A percentile compares a stretch with the other conserved stretches of the same genome.
Conservation (phyloP, 2,888 invertebrate species). For the Pristionchus japonicus region DNA sequence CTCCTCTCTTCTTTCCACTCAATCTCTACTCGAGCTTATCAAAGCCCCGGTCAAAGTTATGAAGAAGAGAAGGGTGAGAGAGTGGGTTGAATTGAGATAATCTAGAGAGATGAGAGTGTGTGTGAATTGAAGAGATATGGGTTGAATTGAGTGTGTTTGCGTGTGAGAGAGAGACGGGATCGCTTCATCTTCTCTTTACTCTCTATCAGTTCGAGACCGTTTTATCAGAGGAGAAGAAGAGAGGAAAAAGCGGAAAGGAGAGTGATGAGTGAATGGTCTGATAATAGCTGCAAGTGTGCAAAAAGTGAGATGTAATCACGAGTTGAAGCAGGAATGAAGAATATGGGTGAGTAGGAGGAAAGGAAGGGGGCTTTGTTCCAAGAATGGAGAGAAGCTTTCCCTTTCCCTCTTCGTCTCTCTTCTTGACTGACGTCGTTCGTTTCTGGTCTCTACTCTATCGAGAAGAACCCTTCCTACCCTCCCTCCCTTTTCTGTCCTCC, state of each 20-base stretch:
- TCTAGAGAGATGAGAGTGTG: background rate
- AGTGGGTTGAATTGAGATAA: background rate
- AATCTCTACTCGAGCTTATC: background rate
- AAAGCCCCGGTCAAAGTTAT: conserved; percentile 39
- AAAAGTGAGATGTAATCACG: conserved; percentile 8
- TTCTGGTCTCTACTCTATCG: background rate
- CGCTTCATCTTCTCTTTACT: conserved; percentile 26
- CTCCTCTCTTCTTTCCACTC: background rate
- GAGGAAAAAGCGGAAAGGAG: background rate
- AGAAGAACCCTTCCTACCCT: background rate
- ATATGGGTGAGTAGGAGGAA: background rate
- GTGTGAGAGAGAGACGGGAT: background rate
- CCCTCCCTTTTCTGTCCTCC: background rate
- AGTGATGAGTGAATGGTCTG: conserved; percentile 2
- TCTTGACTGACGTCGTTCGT: background rate
- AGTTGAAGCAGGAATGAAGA: background rate
- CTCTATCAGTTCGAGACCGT: conserved; percentile 16
- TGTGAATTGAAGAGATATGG: background rate
- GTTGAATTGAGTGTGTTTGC: conserved; percentile 22
- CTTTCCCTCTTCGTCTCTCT: background rate
- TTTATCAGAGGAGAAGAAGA: background rate
- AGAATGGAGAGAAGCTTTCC: background rate
- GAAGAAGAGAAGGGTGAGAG: background rate
- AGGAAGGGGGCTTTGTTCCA: background rate
- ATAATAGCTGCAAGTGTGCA: conserved; percentile 13